Evolutionary conservation across 1,140 invertebrate species (phyloP), one percentile per base, ranked within the genome.

Genomic region (Pogonomyrmex californicus): DNA sequence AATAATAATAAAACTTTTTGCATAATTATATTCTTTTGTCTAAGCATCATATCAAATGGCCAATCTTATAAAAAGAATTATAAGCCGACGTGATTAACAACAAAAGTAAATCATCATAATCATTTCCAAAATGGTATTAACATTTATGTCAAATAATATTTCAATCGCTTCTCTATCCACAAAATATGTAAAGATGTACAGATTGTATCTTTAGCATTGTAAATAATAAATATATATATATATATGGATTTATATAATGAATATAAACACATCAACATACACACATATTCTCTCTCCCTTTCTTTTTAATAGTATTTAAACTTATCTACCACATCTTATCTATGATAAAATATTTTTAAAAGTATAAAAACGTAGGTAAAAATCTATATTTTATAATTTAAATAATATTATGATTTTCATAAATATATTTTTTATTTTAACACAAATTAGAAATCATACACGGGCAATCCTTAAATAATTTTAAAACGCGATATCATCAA

Each of bases 181-280:
- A 54, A 38, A 36, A 66, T 47, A 70, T 73, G 47, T 83, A 87
- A 89, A 90, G 17, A 49, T 90, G 85, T 90, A 87, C 73, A 88
- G n/a, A 83, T 14, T 89, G 9, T 85, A 73, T 63, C 56, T 79
- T 89, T 79, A 65, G 41, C 23, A 81, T 58, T 89, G 88, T 87
- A 89, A 79, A 89, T 90, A 90, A 62, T 75, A 79, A 88, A 86
- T 81, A 82, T 2, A 62, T 36, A 86, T 81, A 82, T 2, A 62
- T 36, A 36, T 70, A 86, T 51, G 14, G 79, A 73, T 12, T 17
- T 44, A 17, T 62, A 54, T 44, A 76, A 54, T 60, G n/a, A 65
- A 56, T 51, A 47, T 33, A 44, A 47, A 58, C 47, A 1, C 41
- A 2, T 60, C 17, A 47, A 23, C 23, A 23, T 23, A 23, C 23